Percentiles rank a stretch among this genome's conserved stretches.
Evolutionary conservation across 2,797 vertebrate species (phyloP).

Genomic region (Coregonus suidteri): DNA sequence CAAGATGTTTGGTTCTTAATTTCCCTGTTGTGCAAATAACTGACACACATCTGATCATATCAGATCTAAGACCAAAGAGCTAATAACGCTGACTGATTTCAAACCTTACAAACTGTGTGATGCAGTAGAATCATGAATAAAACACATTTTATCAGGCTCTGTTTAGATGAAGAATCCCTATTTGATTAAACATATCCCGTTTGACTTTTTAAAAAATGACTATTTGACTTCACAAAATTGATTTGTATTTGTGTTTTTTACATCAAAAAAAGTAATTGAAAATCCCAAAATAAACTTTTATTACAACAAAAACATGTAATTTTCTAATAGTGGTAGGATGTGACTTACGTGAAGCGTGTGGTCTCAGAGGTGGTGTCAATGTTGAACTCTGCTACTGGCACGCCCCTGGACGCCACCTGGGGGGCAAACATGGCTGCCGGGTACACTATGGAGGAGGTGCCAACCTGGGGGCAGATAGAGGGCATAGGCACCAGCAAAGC

Average conservation of each 20-base stretch:
- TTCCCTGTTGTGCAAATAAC: neutral
- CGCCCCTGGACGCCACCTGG: constrained; percentile 86
- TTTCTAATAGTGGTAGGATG: no score
- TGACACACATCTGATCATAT: neutral
- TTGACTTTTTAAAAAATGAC: no score
- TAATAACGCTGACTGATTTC: neutral
- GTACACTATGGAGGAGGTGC: constrained; percentile 93
- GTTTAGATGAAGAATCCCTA: no score
- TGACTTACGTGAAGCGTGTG: constrained; percentile 82
- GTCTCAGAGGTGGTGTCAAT: constrained; percentile 82
- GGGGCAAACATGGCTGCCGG: constrained; percentile 96
- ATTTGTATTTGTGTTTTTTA: no score
- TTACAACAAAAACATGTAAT: neutral
- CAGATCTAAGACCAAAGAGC: neutral
- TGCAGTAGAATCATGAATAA: no score
- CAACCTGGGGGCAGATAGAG: constrained; percentile 76
- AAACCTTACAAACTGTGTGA: neutral
- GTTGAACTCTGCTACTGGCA: constrained; percentile 95
- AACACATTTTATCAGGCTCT: no score
- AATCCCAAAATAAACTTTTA: no score
- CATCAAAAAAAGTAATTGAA: no score
- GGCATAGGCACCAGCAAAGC: neutral
- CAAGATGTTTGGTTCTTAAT: neutral
- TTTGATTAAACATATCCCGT: no score
- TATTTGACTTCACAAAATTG: no score